Evolutionary conservation across 2,797 vertebrate species (phyloP), one percentile per base, ranked within the genome.

Genomic region (Leptodactylus fallax): DNA sequence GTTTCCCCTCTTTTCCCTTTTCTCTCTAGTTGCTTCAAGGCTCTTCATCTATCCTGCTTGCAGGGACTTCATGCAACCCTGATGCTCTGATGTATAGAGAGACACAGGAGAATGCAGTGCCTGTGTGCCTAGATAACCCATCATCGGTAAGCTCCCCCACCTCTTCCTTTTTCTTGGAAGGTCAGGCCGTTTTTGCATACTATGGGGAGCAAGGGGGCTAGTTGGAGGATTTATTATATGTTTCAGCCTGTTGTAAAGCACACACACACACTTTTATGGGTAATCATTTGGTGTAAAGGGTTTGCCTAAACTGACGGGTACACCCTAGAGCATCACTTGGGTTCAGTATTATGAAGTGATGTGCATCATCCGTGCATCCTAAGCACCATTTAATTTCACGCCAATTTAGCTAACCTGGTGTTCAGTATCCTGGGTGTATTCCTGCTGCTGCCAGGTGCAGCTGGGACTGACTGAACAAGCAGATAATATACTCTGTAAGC

Each of bases 101-200:
- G 72, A 58, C 88, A 71, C 88, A 89, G 88, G 88, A 89, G 60
- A 89, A 86, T 72, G 51, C 87, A 14, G 83, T 77, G 21, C 85
- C 85, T 83, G 88, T 86, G 79, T 86, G 88, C 79, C 84, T 89
- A 83, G 88, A 89, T 79, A 89, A 89, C 78, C 51, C 88, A 12
- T 82, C 88, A 69, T 89, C 88, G 88, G 88, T 89, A 89, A 89
- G 88, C n/a, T n/a, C n/a, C n/a, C n/a, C n/a, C n/a, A n/a, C 19
- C 8, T 55, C 9, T 23, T 81, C 27, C 16, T 25, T 58, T 25
- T 60, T 45, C 55, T 36, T n/a, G 27, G 53, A 60, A 27, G 9
- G 25, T 21, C 6, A 53, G 13, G 23, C 11, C 21, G 8, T 58
- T 47, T 84, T 14, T 84, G 3, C 8, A 83, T 21, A 58, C 36